A percentile compares a stretch with the other conserved stretches of the same genome.
Conservation (phyloP, 2,888 invertebrate genomes). For the Leptogaster cylindrica region DNA sequence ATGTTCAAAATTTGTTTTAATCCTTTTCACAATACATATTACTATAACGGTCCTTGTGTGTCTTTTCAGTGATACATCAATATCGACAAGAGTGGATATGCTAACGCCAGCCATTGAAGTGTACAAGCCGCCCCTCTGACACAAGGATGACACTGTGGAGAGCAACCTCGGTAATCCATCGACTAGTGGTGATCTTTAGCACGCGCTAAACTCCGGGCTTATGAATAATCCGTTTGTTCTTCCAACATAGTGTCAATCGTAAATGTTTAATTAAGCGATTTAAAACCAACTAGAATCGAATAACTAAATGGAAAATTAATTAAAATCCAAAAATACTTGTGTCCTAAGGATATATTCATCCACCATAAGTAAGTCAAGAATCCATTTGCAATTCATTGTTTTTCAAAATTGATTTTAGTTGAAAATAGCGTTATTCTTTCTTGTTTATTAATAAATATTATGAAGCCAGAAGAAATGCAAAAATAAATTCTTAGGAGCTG, state of each 20-base stretch:
- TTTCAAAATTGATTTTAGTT: no score
- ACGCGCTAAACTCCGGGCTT: constrained; percentile 53
- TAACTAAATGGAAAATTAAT: neutral
- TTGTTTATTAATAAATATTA: no score
- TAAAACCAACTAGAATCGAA: neutral
- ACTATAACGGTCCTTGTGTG: no score
- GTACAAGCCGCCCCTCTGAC: constrained; percentile 63
- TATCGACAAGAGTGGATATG: constrained; percentile 73
- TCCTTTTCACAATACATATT: no score
- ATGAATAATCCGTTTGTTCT: constrained; percentile 63
- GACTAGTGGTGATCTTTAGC: constrained; percentile 63
- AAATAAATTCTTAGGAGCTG: constrained; percentile 20
- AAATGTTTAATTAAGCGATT: no score
- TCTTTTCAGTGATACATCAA: constrained; percentile 72
- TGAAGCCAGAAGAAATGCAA: no score
- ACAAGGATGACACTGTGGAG: constrained; percentile 63
- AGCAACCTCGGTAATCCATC: constrained; percentile 64
- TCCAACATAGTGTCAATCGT: constrained; percentile 63
- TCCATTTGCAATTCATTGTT: no score
- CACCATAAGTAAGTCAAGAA: no score
- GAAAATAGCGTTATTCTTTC: no score
- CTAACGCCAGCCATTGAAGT: constrained; percentile 65
- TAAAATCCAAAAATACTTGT: neutral
- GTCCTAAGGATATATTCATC: neutral
- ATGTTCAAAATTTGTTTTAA: no score